Percentiles rank a stretch among this genome's conserved stretches.
phyloP scores from a whole-genome alignment of 2,888 invertebrate species.

The Drosophila rellima region DNA sequence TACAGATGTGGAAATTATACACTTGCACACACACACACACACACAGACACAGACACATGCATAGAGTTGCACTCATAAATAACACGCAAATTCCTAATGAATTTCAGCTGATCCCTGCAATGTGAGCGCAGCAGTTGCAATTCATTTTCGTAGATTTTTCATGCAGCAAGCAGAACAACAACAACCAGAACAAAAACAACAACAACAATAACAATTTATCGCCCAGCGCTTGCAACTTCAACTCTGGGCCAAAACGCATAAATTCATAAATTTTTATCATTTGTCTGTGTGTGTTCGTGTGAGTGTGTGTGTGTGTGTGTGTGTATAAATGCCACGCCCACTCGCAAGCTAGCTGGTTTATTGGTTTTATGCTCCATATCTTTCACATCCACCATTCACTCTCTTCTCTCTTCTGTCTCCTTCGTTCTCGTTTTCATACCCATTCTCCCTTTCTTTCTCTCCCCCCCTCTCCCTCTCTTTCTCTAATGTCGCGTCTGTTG shows the following conservation, averaged over 20 bases:
- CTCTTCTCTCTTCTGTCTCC: slow-evolving; percentile 4
- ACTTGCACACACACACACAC: slow-evolving; percentile 19
- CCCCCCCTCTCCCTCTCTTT: slow-evolving; percentile 1
- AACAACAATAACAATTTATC: slow-evolving; percentile 69
- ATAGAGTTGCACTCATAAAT: slow-evolving; percentile 67
- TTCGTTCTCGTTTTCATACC: neutral
- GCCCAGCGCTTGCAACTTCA: slow-evolving; percentile 75
- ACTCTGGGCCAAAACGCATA: slow-evolving; percentile 77
- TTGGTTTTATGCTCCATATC: slow-evolving; percentile 75
- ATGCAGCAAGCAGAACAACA: slow-evolving; percentile 49
- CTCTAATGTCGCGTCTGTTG: slow-evolving; percentile 30
- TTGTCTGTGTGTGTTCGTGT: slow-evolving; percentile 52
- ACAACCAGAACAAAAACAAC: slow-evolving; percentile 4
- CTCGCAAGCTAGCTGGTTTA: slow-evolving; percentile 63
- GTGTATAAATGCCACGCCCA: slow-evolving; percentile 43
- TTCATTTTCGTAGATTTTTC: slow-evolving; percentile 80
- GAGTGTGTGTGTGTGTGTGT: slow-evolving; percentile 20
- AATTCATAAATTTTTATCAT: slow-evolving; percentile 82
- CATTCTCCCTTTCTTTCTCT: slow-evolving; percentile 1
- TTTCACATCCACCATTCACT: slow-evolving; percentile 30
- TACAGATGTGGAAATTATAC: neutral
- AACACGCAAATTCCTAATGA: slow-evolving; percentile 81
- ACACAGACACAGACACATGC: slow-evolving; percentile 21
- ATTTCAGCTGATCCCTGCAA: slow-evolving; percentile 80
- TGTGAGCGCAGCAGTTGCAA: slow-evolving; percentile 72